Percentiles rank a stretch among this genome's conserved stretches.
Evolutionary conservation across 2,797 vertebrate genomes (phyloP).

Genomic region (Enteromius fasciolatus): DNA sequence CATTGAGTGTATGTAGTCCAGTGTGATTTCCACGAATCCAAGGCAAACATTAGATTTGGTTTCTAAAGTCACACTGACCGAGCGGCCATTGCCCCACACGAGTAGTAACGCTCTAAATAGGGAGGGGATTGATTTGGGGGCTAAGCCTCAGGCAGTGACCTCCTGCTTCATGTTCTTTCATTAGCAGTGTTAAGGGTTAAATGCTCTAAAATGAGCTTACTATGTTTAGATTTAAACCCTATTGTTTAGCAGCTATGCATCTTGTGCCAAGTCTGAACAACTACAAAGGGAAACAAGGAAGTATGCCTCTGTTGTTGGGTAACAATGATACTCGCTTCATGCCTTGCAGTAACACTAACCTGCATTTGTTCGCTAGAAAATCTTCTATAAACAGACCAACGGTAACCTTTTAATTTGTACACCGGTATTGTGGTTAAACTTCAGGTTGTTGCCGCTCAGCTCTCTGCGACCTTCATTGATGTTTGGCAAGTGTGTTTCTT

Average conservation of each 20-base stretch:
- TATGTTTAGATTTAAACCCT: constrained; percentile 41
- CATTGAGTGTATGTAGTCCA: constrained; percentile 41
- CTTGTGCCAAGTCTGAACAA: constrained; percentile 30
- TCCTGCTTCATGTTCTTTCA: constrained; percentile 51
- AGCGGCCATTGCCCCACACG: constrained; percentile 27
- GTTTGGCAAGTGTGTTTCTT: constrained; percentile 59
- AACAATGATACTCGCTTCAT: not conserved
- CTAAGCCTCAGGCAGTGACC: constrained; percentile 40
- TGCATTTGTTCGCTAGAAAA: not conserved
- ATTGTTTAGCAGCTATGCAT: constrained; percentile 43
- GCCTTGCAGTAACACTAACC: not conserved
- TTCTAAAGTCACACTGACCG: constrained; percentile 3
- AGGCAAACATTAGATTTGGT: constrained; percentile 40
- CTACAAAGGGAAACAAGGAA: not conserved
- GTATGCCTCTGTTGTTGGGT: not conserved
- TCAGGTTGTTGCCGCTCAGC: constrained; percentile 16
- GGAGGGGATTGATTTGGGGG: constrained; percentile 45
- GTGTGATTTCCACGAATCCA: constrained; percentile 45
- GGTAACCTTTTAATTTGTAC: not conserved
- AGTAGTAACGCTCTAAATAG: constrained; percentile 51
- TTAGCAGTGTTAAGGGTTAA: constrained; percentile 46
- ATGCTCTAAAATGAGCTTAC: constrained; percentile 38
- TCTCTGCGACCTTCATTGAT: constrained; percentile 68
- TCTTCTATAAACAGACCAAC: not conserved
- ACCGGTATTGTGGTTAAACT: constrained; percentile 15